Evolutionary conservation across 1,140 invertebrate species (phyloP), one percentile per base, ranked within the genome.

Genomic region (Chironomus tepperi): DNA sequence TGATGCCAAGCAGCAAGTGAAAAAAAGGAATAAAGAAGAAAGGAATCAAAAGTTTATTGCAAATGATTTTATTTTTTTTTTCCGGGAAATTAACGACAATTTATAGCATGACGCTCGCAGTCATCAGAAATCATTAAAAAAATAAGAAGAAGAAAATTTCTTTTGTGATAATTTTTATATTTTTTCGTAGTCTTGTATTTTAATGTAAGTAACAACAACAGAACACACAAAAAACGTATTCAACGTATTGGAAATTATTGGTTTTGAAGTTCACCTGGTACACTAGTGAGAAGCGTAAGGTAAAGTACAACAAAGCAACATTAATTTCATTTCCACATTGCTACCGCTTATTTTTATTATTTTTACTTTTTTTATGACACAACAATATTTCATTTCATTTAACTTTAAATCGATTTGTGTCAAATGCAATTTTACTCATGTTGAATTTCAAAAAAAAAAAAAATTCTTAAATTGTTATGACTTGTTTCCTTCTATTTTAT

Each of bases 361-460:
- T 34, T 34, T 34, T 2, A 2, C 5, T n/a, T 57, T 15, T 57
- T 57, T 57, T 57, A 57, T 57, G 47, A 57, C 47, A 57, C 47
- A n/a, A 57, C 12, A 57, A 57, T 57, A 57, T 70, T 70, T 70
- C 65, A 18, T 19, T 21, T 21, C 65, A 70, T 19, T 70, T 70
- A 70, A 70, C 19, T 70, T 70, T 21, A 70, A 70, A 70, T 70
- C 65, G 16, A 19, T 70, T 70, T 21, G 16, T 70, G 65, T 70
- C 65, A 70, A 70, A 70, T 70, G 65, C 65, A 70, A 70, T 70
- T 57, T 57, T n/a, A 57, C 24, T 34, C 24, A 34, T 34, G 1
- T 34, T 34, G 24, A 34, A 34, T 34, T 34, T 34, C 5, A 34
- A 34, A n/a, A n/a, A n/a, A n/a, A n/a, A n/a, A n/a, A n/a, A n/a